Percentiles rank a stretch among this genome's conserved stretches.
These are phyloP conservation scores for Microcebus ravelobensis DNA, from an alignment of 2,113 vertebrate genomes.

Conservation along the genomic window DNA sequence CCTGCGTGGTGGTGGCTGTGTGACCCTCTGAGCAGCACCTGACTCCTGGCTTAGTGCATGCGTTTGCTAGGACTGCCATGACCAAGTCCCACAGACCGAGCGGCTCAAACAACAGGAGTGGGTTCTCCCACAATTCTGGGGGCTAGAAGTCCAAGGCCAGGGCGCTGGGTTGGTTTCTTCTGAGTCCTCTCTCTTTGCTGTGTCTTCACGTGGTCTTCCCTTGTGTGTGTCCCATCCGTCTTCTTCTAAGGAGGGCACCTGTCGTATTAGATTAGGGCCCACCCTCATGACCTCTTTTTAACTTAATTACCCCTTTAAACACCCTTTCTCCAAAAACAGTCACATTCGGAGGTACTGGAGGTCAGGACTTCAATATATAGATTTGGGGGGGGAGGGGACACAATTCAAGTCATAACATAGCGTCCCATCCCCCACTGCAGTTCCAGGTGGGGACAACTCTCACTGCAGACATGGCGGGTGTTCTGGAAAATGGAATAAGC, in stretches of 20 bases:
- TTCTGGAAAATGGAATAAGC: neutral
- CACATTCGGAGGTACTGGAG: neutral
- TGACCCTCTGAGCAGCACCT: rapidly evolving
- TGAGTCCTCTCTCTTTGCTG: neutral
- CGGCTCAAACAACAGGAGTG: rapidly evolving
- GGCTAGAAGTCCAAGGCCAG: neutral
- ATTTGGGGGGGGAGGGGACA: neutral
- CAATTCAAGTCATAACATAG: rapidly evolving
- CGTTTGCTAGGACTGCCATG: neutral
- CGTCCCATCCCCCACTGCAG: rapidly evolving
- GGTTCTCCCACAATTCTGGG: neutral
- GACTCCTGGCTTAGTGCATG: neutral
- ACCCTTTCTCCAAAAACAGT: neutral
- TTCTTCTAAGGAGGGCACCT: neutral
- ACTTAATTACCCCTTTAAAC: neutral
- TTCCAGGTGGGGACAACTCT: neutral
- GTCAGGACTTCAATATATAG: neutral
- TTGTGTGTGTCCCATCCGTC: neutral
- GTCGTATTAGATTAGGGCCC: neutral
- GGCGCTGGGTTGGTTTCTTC: neutral
- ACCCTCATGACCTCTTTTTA: neutral
- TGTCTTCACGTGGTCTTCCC: neutral
- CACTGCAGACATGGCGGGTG: neutral
- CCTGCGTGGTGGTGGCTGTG: neutral
- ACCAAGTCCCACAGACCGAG: neutral